Evolutionary conservation across 2,888 invertebrate genomes (phyloP).

Genomic region (Pristionchus fissidentatus): DNA sequence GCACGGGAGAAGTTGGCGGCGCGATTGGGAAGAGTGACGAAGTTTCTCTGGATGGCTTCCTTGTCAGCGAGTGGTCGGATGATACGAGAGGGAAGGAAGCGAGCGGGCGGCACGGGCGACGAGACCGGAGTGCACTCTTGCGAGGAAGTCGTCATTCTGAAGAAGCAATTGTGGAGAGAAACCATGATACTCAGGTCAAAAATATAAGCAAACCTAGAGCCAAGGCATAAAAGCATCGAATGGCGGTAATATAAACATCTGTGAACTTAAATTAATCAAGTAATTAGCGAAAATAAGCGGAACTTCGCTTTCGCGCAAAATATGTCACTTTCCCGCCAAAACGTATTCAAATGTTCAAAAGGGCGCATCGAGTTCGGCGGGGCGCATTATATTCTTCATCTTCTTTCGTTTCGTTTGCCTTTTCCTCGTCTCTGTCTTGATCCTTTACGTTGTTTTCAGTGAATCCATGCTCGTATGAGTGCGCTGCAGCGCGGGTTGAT

Average conservation of each 20-base stretch:
- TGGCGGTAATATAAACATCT: background rate
- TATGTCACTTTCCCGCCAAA: conserved; percentile 15
- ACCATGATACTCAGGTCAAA: too few species aligned
- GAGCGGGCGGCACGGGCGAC: conserved; percentile 11
- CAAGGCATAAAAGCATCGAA: background rate
- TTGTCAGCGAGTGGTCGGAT: conserved; percentile 50
- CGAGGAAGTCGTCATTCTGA: background rate
- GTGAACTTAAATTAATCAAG: background rate
- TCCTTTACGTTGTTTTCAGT: background rate
- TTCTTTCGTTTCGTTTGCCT: background rate
- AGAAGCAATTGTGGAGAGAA: background rate
- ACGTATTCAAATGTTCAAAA: too few species aligned
- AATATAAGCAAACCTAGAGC: background rate
- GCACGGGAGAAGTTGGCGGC: conserved; percentile 48
- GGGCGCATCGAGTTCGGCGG: background rate
- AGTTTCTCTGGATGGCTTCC: conserved; percentile 55
- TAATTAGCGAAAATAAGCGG: background rate
- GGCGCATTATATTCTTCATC: background rate
- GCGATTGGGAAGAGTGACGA: conserved; percentile 47
- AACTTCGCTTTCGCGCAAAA: background rate
- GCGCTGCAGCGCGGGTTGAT: conserved; percentile 38
- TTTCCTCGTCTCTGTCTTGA: background rate
- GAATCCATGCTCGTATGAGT: conserved; percentile 29
- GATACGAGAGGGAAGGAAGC: background rate
- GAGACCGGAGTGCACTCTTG: conserved; percentile 21